Base-by-base conservation (phyloP, 2,888 invertebrate genomes). In the Yponomeuta evonymella region DNA sequence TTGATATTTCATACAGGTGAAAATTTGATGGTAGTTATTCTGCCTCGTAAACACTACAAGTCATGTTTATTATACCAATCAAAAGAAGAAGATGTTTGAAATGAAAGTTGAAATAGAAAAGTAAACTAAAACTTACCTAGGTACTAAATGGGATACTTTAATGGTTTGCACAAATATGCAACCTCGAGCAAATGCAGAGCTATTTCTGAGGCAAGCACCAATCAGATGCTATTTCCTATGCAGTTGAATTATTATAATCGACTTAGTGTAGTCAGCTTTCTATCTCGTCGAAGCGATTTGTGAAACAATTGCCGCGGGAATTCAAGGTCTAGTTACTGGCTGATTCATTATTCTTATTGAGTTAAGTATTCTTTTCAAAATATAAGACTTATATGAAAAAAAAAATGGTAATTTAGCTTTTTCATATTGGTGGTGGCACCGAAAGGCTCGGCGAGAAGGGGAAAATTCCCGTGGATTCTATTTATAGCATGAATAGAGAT, bases 181-280 rank as follows among this genome's bases (percentile, higher is more conserved):
- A 4, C 51, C 51, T 8, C 10, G 6, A 12, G 11, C 11, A 51
- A 51, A 51, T 36, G 36, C 36, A 23, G 36, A 36, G 36, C 36
- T 36, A 36, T 36, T 36, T 36, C 36, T 36, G 5, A 51, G 51
- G 12, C 12, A 51, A 6, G 64, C 48, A 69, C 65, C 70, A 48
- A 70, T 71, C 62, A 63, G 68, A 72, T 69, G 36, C 36, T 65
- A 36, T 64, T 62, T 62, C 62, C 23, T 43, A 15, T 4, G 68
- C 68, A 48, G 36, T 71, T 67, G 67, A 71, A 71, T 67, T 71
- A 71, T 67, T 71, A 71, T 71, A 66, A 64, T 64, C 64, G 64
- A 64, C 51, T 51, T 51, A 12, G 51, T 51, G 23, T 23, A 23
- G 51, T 51, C 8, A 10, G 51, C 51, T 51, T 51, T 51, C 51